phyloP scores from a whole-genome alignment of 2,888 invertebrate species.

The Cistogaster globosa region DNA sequence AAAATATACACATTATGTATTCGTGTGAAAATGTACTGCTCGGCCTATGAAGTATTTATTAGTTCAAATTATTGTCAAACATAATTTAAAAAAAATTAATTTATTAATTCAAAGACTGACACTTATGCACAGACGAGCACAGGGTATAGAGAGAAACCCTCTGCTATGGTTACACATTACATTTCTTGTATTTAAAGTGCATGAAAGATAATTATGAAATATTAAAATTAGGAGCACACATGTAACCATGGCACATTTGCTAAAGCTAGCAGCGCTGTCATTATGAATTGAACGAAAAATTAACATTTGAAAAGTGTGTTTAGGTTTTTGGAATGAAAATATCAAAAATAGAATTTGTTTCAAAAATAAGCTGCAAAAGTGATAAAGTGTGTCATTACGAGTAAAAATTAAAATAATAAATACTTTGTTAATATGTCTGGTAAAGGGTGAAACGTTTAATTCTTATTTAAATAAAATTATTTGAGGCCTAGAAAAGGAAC shows the following conservation, averaged over 20 bases:
- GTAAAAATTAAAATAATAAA: too few species aligned
- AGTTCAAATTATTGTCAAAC: slow-evolving; percentile 63
- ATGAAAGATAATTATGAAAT: slow-evolving; percentile 25
- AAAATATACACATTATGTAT: background rate
- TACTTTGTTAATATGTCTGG: too few species aligned
- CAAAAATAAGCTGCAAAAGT: too few species aligned
- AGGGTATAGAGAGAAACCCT: background rate
- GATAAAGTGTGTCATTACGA: too few species aligned
- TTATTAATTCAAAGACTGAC: slow-evolving; percentile 49
- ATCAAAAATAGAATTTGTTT: background rate
- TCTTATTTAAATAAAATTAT: too few species aligned
- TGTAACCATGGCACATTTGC: slow-evolving; percentile 41
- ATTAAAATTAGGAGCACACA: slow-evolving; percentile 30
- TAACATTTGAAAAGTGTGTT: too few species aligned
- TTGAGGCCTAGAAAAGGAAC: too few species aligned
- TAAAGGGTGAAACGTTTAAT: too few species aligned
- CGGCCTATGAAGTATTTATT: slow-evolving; percentile 20
- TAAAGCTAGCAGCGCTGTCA: slow-evolving; percentile 8
- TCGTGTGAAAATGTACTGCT: background rate
- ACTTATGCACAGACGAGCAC: background rate
- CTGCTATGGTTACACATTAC: background rate
- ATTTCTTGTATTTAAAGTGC: slow-evolving; percentile 12
- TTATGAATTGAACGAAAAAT: too few species aligned
- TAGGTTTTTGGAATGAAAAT: background rate
- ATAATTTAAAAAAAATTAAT: slow-evolving; percentile 58